Evolutionary conservation across 2,888 invertebrate species (phyloP), one percentile per base, ranked within the genome.

Genomic region (Mylabris sibirica): DNA sequence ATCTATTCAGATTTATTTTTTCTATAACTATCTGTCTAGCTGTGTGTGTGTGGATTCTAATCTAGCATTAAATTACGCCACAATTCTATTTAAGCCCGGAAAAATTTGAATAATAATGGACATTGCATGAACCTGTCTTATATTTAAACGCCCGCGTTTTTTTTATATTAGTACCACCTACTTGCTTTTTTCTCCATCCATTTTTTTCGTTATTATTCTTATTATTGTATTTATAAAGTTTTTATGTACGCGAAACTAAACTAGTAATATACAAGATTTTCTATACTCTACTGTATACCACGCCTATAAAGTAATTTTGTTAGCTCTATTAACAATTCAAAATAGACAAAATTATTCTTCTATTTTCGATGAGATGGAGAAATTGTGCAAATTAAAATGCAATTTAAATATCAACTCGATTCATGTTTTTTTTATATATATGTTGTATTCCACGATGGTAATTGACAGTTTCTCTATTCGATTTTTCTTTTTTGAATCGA

Each of bases 351-450:
- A 20, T 9, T 20, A 1, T 49, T 49, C 20, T 20, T 17, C 20
- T 2, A 49, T 17, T 44, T 44, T n/a, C n/a, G n/a, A n/a, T 17
- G 2, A n/a, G 20, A 20, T 49, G 22, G 20, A 24, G 74, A 72
- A 74, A 75, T 75, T 72, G 71, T 66, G 38, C 70, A 65, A 74
- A 75, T 75, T 74, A 74, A 75, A 70, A 68, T 62, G 74, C 68
- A 73, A 75, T 74, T 75, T 75, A 73, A 74, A 72, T 67, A 63
- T 70, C 70, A 67, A 65, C 67, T 67, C 67, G 66, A 61, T 64
- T 69, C 69, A 64, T 11, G 11, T 9, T 44, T 41, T 66, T 44
- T n/a, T n/a, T n/a, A n/a, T n/a, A n/a, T n/a, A n/a, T 20, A 49
- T 0, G 30, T 57, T 57, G 24, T 64, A 12, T 57, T 67, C 38